A percentile compares a stretch with the other conserved stretches of the same genome.
phyloP scores from a whole-genome alignment of 2,113 vertebrate genomes.

The Rhinolophus sinicus region DNA sequence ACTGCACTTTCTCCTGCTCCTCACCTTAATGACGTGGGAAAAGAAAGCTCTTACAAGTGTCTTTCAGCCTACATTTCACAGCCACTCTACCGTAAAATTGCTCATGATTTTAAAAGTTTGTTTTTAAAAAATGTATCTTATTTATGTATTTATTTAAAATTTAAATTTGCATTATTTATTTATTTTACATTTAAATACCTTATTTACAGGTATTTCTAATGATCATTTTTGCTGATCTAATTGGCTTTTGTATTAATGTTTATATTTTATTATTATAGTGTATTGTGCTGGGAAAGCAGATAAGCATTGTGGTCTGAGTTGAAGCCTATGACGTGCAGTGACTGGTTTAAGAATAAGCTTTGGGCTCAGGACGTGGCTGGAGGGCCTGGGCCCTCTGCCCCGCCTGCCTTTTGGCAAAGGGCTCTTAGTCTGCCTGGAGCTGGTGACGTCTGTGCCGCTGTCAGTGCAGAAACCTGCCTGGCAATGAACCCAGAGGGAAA shows the following conservation, averaged over 20 bases:
- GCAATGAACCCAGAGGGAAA: background rate
- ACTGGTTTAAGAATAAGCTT: background rate
- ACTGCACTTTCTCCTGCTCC: fast-evolving
- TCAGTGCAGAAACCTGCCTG: background rate
- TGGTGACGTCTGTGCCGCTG: background rate
- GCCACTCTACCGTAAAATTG: too few species aligned
- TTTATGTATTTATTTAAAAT: background rate
- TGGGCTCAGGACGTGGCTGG: background rate
- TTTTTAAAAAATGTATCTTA: too few species aligned
- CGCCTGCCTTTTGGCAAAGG: background rate
- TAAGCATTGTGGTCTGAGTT: background rate
- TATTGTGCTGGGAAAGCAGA: background rate
- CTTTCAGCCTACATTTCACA: background rate
- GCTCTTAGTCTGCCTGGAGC: background rate
- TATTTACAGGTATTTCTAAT: background rate
- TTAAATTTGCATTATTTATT: background rate
- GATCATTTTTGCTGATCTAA: background rate
- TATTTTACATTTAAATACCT: background rate
- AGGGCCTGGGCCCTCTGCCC: background rate
- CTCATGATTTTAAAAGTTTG: background rate
- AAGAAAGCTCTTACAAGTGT: background rate
- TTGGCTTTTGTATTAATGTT: background rate
- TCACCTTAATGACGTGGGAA: background rate
- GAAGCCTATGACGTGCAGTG: background rate
- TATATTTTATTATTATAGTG: background rate